Base-by-base conservation (phyloP, 2,113 vertebrate species). In the Dipodomys spectabilis region DNA sequence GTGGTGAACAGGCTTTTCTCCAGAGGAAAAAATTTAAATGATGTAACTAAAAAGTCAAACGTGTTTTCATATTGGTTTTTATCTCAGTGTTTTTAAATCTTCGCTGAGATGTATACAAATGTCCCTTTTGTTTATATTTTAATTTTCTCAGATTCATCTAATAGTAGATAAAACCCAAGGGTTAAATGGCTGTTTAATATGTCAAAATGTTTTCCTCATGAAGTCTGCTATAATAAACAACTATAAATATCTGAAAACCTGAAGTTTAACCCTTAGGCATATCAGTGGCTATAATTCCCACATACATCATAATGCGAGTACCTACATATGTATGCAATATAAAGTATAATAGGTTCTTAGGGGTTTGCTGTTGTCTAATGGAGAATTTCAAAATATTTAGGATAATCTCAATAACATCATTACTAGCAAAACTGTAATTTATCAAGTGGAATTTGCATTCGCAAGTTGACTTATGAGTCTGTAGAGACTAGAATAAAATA, bases 31-130 rank as follows among this genome's bases (percentile, higher is more conserved):
- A 23, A 72, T 91, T 39, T 8, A 94, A 91, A 95, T 13, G 60
- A 88, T 86, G 35, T 88, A 53, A 35, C 44, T 82, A 64, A 80
- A 95, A 92, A 95, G 2, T 67, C 62, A 88, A 86, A 44, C 53
- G 22, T 88, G 44, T 90, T 96, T 85, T 96, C 69, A 19, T 39
- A 79, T 79, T 80, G 20, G 18, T 83, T 5, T 80, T 87, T 83
- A 94, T 83, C n/a, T 84, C 65, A 84, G 90, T 4, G 20, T 75
- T 74, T 81, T 92, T 86, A 79, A 30, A 68, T 27, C 18, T 78
- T 95, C 81, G 72, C 57, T 96, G 83, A 82, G 82, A 89, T 93
- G 88, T 83, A 67, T 89, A 57, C 80, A 96, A 94, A 65, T 81
- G 49, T 93, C 91, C 19, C 35, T 94, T 75, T 94, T 69, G 18